Percentiles rank a stretch among this genome's conserved stretches.
These are phyloP conservation scores for Sebastes trivittatus DNA, from an alignment of 2,797 vertebrate genomes.

Conservation along the genomic window DNA sequence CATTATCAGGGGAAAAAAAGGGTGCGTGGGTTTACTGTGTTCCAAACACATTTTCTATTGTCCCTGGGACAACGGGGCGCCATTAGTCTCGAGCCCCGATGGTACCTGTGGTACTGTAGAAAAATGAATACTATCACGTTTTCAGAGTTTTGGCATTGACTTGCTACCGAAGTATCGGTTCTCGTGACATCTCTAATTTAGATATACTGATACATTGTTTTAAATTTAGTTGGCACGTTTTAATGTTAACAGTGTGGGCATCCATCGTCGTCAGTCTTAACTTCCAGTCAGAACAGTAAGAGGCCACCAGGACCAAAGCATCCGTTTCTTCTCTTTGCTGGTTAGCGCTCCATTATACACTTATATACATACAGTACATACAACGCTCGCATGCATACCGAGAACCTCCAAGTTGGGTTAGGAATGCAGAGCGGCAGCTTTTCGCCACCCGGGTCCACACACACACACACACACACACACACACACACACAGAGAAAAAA, in stretches of 20 bases:
- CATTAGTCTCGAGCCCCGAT: no score
- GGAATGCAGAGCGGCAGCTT: constrained; percentile 60
- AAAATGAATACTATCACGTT: no score
- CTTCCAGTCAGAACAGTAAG: neutral
- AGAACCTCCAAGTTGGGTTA: constrained; percentile 36
- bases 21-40: no score
- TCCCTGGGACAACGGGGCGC: no score
- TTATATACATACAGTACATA: neutral
- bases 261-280: neutral
- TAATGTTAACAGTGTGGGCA: neutral
- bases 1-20: no score
- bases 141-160: no score
- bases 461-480: neutral
- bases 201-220: neutral
- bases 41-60: no score
- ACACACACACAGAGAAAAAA: neutral
- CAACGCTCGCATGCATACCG: constrained; percentile 1
- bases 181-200: no score
- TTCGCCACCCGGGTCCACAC: constrained; percentile 40
- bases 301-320: neutral
- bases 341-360: neutral
- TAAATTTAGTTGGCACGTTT: neutral
- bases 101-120: no score
- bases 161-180: no score
- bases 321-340: neutral